A percentile compares a stretch with the other conserved stretches of the same genome.
phyloP scores from a whole-genome alignment of 2,888 invertebrate genomes.

The Lasiommata megera region DNA sequence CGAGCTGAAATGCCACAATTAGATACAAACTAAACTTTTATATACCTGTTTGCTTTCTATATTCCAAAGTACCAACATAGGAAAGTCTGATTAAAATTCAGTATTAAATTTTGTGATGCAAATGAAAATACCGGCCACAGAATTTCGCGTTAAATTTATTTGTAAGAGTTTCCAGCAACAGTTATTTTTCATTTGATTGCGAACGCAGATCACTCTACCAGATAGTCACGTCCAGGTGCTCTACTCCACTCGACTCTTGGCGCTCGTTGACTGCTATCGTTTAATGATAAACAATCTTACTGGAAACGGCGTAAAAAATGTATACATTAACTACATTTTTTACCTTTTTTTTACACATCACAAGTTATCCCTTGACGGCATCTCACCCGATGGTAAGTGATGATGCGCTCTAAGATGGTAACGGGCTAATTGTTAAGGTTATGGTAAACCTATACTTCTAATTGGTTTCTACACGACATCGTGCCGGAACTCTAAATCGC shows the following conservation, averaged over 20 bases:
- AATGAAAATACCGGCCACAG: neutral
- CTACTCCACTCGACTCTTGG: constrained; percentile 52
- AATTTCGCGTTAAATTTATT: neutral
- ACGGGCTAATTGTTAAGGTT: too few species aligned
- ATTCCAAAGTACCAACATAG: too few species aligned
- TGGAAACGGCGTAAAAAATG: constrained; percentile 10
- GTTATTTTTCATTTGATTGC: constrained; percentile 29
- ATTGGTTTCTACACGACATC: too few species aligned
- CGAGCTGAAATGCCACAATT: too few species aligned
- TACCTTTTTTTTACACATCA: neutral
- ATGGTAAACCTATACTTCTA: too few species aligned
- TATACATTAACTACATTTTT: neutral
- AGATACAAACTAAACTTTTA: too few species aligned
- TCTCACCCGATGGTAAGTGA: too few species aligned
- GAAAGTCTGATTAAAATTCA: neutral
- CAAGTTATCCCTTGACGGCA: too few species aligned
- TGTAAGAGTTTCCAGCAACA: constrained; percentile 4
- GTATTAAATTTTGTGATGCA: neutral
- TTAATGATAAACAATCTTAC: neutral
- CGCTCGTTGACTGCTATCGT: constrained; percentile 13
- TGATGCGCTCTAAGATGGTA: too few species aligned
- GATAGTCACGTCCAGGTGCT: constrained; percentile 70
- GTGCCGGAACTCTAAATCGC: too few species aligned
- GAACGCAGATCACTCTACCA: constrained; percentile 37
- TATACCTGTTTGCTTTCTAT: too few species aligned